Conservation (phyloP, 2,113 vertebrate genomes). For the Willisornis vidua region DNA sequence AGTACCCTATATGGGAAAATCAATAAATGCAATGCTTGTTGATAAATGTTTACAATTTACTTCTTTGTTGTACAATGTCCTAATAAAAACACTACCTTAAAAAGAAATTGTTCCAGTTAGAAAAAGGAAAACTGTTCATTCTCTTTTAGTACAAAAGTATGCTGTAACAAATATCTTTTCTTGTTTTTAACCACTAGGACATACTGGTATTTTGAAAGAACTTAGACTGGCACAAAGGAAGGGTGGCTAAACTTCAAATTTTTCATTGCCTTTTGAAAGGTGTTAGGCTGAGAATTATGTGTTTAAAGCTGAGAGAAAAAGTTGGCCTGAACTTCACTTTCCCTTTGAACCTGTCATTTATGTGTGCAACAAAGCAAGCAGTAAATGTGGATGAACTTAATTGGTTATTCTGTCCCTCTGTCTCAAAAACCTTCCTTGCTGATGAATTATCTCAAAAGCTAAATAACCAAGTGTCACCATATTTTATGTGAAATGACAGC, state of each 20-base stretch:
- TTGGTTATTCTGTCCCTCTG: conserved; percentile 28
- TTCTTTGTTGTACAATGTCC: conserved; percentile 29
- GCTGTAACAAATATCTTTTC: background rate
- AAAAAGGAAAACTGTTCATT: background rate
- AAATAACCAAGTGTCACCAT: conserved; percentile 40
- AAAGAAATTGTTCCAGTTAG: conserved; percentile 44
- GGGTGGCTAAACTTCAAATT: background rate
- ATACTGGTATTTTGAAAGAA: background rate
- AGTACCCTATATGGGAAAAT: conserved; percentile 61
- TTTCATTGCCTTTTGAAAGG: background rate
- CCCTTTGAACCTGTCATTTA: conserved; percentile 19
- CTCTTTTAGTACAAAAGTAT: background rate
- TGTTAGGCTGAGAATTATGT: background rate
- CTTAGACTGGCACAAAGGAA: conserved; percentile 4
- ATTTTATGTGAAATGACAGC: conserved; percentile 39
- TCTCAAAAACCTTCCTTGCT: background rate
- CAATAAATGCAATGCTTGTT: conserved; percentile 66
- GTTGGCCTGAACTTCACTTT: conserved; percentile 8
- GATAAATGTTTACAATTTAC: conserved; percentile 74
- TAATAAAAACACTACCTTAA: conserved; percentile 60
- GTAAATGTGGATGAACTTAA: conserved; percentile 47
- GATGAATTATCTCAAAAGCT: conserved; percentile 62
- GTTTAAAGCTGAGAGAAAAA: background rate
- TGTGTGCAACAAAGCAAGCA: conserved; percentile 20
- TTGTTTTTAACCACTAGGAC: background rate